A percentile compares a stretch with the other conserved stretches of the same genome.
These are phyloP conservation scores for Eristalis arbustorum DNA, from an alignment of 2,888 invertebrate genomes.

Conservation along the genomic window DNA sequence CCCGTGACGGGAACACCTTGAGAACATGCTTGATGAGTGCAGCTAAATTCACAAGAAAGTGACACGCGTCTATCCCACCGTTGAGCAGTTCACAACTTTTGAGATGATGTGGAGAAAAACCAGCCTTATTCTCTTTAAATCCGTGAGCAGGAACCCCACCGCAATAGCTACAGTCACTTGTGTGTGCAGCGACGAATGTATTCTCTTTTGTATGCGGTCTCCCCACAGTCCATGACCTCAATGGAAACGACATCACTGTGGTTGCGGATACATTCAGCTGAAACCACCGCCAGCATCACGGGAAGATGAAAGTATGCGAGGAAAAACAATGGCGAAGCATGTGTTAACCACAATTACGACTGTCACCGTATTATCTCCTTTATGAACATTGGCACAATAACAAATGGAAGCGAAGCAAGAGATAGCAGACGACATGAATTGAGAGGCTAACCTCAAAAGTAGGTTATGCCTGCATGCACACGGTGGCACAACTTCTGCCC, in stretches of 20 bases:
- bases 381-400: background rate
- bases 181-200: background rate
- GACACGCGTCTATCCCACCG: too few species aligned
- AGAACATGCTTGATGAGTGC: too few species aligned
- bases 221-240: background rate
- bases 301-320: background rate
- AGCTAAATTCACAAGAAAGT: too few species aligned
- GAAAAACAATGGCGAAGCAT: background rate
- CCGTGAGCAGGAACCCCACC: background rate
- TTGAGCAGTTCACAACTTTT: too few species aligned
- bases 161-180: background rate
- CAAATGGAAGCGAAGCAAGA: background rate
- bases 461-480: background rate
- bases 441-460: background rate
- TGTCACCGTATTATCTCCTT: background rate
- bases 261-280: background rate
- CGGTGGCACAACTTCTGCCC: background rate
- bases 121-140: background rate
- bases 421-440: background rate
- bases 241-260: background rate
- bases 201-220: background rate
- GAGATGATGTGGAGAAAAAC: background rate
- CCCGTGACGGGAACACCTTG: too few species aligned
- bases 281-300: background rate
- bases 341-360: background rate